A percentile compares a stretch with the other conserved stretches of the same genome.
Evolutionary conservation across 92 coral and sea anemone species (phyloP).

Genomic region (Virgularia gustaviana): DNA sequence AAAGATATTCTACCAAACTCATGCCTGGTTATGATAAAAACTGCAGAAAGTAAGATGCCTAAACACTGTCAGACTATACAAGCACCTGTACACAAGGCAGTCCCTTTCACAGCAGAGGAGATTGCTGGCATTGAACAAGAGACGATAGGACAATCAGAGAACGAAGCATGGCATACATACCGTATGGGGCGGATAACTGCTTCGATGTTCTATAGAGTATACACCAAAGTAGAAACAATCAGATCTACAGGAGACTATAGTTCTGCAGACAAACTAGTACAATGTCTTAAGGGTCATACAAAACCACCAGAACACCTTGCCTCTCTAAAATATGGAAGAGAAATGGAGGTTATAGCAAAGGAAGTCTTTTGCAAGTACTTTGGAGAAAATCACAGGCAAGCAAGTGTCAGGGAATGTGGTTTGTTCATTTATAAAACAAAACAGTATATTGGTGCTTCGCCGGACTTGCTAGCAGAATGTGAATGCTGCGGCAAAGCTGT

Average conservation of each 20-base stretch:
- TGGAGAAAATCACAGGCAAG: constrained; percentile 39
- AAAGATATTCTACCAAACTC: constrained; percentile 34
- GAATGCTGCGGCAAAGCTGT: constrained; percentile 48
- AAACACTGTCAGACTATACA: constrained; percentile 7
- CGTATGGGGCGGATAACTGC: constrained; percentile 39
- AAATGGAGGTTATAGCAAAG: constrained; percentile 51
- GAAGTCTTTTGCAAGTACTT: constrained; percentile 27
- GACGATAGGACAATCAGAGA: constrained; percentile 39
- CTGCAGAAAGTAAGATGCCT: constrained; percentile 12
- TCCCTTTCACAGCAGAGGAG: constrained; percentile 15
- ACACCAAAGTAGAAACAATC: constrained; percentile 37
- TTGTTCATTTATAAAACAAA: constrained; percentile 36
- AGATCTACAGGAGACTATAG: constrained; percentile 35
- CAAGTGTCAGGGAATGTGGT: constrained; percentile 52
- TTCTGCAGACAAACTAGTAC: constrained; percentile 37
- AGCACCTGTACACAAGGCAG: constrained; percentile 3
- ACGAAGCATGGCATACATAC: constrained; percentile 29
- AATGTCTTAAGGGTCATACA: constrained; percentile 27
- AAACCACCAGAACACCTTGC: constrained; percentile 44
- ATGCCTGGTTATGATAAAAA: constrained; percentile 37
- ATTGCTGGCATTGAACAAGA: constrained; percentile 23
- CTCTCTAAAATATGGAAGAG: constrained; percentile 55
- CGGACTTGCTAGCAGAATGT: constrained; percentile 54
- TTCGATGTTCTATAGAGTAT: constrained; percentile 33
- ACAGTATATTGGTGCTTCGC: constrained; percentile 54